phyloP scores from a whole-genome alignment of 2,888 invertebrate genomes.

The Sesamia inferens region DNA sequence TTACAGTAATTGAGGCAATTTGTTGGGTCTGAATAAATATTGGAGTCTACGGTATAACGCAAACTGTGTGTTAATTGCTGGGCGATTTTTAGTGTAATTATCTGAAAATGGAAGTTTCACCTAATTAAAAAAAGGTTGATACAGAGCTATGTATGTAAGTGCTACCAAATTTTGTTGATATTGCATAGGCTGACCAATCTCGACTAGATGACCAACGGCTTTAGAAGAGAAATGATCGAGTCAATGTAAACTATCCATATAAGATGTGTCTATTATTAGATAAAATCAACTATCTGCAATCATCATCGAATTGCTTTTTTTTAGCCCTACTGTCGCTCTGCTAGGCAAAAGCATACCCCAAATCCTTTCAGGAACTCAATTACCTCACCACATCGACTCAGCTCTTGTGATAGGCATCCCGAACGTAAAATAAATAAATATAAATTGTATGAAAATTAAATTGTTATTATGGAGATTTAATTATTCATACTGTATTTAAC shows the following conservation, averaged over 20 bases:
- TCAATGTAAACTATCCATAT: neutral
- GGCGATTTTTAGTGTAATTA: neutral
- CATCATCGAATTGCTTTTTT: neutral
- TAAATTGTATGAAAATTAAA: too few relatives aligned
- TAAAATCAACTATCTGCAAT: neutral
- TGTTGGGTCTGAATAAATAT: constrained; percentile 24
- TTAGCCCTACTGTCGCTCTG: too few relatives aligned
- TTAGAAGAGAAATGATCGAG: neutral
- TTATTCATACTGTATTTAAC: neutral
- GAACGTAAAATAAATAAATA: too few relatives aligned
- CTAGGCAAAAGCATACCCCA: too few relatives aligned
- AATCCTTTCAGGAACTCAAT: too few relatives aligned
- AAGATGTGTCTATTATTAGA: neutral
- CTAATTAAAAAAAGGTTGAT: neutral
- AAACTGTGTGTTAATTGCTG: neutral
- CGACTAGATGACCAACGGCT: neutral
- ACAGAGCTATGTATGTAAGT: too few relatives aligned
- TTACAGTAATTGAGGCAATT: constrained; percentile 47
- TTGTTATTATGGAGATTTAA: neutral
- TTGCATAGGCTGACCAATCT: neutral
- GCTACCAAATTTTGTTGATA: neutral
- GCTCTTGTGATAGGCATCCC: too few relatives aligned
- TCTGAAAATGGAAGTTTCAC: neutral
- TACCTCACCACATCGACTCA: too few relatives aligned
- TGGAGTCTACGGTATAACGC: neutral